Conservation (phyloP, 2,888 invertebrate genomes). For the Mythimna loreyi region DNA sequence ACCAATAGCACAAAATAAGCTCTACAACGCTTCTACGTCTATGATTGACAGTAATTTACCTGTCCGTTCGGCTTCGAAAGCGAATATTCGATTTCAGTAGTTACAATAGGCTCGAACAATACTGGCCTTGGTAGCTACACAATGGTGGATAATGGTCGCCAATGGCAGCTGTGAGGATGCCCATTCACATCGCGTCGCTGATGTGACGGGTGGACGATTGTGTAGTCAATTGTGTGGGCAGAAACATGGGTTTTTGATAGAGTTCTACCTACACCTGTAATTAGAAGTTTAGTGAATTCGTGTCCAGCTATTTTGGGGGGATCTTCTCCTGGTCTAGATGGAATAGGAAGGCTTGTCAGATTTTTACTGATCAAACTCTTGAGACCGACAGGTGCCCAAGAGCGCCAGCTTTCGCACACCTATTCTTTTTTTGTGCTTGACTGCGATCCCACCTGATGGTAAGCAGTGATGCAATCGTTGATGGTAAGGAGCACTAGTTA, state of each 20-base stretch:
- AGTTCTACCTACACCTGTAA: neutral
- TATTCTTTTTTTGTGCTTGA: no score
- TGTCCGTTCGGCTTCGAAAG: conserved; percentile 21
- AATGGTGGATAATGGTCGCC: conserved; percentile 53
- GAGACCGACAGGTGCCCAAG: no score
- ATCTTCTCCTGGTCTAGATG: neutral
- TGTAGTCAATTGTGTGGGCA: conserved; percentile 9
- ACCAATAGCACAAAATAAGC: neutral
- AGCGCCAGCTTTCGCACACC: no score
- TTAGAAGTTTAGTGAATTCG: neutral
- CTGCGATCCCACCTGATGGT: no score
- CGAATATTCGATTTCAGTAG: conserved; percentile 54
- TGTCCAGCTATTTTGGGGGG: neutral
- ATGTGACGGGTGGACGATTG: conserved; percentile 9
- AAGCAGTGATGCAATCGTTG: no score
- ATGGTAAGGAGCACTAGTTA: no score
- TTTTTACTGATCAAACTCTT: no score
- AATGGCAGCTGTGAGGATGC: conserved; percentile 37
- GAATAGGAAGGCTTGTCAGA: no score
- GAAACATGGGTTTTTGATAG: neutral
- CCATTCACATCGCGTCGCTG: conserved; percentile 35
- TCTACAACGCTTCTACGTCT: neutral
- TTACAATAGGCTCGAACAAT: conserved; percentile 63
- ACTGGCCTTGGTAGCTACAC: conserved; percentile 42
- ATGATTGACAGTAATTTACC: conserved; percentile 36